Percentiles rank a stretch among this genome's conserved stretches.
These are phyloP conservation scores for Noctua comes DNA, from an alignment of 2,888 invertebrate genomes.

Conservation along the genomic window DNA sequence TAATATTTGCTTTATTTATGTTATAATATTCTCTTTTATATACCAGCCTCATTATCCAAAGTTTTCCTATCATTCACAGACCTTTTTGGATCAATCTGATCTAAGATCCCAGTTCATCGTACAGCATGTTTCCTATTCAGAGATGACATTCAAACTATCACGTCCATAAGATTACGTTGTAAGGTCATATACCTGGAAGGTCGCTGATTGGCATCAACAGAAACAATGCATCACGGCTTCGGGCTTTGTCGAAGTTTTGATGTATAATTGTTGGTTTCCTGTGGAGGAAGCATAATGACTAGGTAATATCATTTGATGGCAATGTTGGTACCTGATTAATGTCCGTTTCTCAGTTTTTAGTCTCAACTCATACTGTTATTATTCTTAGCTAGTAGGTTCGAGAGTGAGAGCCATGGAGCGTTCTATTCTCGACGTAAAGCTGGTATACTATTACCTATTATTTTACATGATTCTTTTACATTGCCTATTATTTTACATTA, in stretches of 20 bases:
- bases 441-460: no score
- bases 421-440: neutral
- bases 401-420: neutral
- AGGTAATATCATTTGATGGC: conserved; percentile 4
- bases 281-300: neutral
- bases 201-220: conserved; percentile 40
- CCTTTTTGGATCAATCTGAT: conserved; percentile 19
- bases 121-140: conserved; percentile 11
- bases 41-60: neutral
- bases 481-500: no score
- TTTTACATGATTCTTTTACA: no score
- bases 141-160: conserved; percentile 49
- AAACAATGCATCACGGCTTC: conserved; percentile 52
- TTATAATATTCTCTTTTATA: neutral
- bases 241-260: conserved; percentile 39
- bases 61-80: neutral
- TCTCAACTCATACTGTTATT: neutral
- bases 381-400: neutral
- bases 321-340: neutral
- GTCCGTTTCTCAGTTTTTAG: neutral
- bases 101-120: conserved; percentile 9
- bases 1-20: no score
- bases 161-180: conserved; percentile 34
- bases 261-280: conserved; percentile 44
- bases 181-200: conserved; percentile 47